Percentiles rank a stretch among this genome's conserved stretches.
Conservation (phyloP, 1,140 invertebrate species). For the Monochamus saltuarius region DNA sequence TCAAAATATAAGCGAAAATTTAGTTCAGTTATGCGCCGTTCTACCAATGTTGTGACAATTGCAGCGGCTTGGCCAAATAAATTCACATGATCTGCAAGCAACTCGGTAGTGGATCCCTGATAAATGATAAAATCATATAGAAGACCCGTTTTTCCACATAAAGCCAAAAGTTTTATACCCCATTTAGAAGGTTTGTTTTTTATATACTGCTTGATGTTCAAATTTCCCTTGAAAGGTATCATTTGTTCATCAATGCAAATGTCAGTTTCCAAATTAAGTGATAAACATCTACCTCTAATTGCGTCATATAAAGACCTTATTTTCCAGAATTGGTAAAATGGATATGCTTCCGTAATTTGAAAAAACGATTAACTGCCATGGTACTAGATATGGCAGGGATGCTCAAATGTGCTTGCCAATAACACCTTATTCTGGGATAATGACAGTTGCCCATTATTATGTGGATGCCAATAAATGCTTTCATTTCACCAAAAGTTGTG, state of each 20-base stretch:
- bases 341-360: background rate
- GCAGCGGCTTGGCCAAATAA: too few species aligned
- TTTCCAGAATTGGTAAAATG: background rate
- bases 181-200: slow-evolving; percentile 1
- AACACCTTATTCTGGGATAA: slow-evolving; percentile 6
- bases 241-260: slow-evolving; percentile 6
- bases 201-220: slow-evolving; percentile 7
- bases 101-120: slow-evolving; percentile 16
- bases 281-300: background rate
- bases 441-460: slow-evolving; percentile 21
- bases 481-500: slow-evolving; percentile 3
- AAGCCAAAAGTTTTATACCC: background rate
- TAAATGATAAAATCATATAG: slow-evolving; percentile 19
- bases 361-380: background rate
- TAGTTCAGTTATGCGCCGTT: too few species aligned
- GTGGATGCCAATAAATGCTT: slow-evolving; percentile 10
- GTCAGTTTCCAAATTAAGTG: background rate
- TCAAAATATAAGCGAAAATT: too few species aligned
- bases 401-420: background rate
- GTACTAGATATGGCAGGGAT: background rate
- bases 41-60: too few species aligned
- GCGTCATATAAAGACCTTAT: too few species aligned
- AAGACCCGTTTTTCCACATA: too few species aligned
- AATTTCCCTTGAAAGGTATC: background rate
- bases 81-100: background rate